phyloP scores from a whole-genome alignment of 2,888 invertebrate genomes.

The Idaea biselata region DNA sequence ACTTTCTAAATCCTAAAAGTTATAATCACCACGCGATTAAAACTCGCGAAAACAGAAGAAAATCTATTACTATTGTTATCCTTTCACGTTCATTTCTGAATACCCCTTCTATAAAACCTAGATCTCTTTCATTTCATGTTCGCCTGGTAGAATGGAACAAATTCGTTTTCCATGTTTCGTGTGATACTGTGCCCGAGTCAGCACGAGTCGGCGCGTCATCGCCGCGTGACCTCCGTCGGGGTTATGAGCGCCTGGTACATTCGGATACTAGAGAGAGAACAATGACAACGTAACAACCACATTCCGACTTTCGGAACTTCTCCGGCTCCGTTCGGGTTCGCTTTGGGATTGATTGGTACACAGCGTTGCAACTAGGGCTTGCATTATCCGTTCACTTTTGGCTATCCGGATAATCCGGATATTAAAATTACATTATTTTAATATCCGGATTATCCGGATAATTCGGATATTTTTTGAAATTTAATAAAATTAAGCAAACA shows the following conservation, averaged over 20 bases:
- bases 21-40: too few relatives aligned
- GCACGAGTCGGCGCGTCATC: not conserved
- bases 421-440: too few relatives aligned
- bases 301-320: too few relatives aligned
- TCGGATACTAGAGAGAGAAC: slow-evolving; percentile 17
- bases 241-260: slow-evolving; percentile 31
- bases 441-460: too few relatives aligned
- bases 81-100: not conserved
- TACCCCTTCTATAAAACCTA: slow-evolving; percentile 4
- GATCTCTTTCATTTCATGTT: slow-evolving; percentile 17
- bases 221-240: slow-evolving; percentile 17
- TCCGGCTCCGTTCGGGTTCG: not conserved
- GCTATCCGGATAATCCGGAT: too few relatives aligned
- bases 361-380: too few relatives aligned
- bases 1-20: not conserved
- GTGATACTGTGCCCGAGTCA: slow-evolving; percentile 4
- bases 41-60: too few relatives aligned
- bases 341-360: not conserved
- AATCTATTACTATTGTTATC: not conserved
- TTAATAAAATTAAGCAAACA: too few relatives aligned
- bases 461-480: too few relatives aligned
- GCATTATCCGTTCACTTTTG: too few relatives aligned
- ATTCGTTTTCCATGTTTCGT: slow-evolving; percentile 32
- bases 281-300: slow-evolving; percentile 6
- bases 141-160: slow-evolving; percentile 33